Base-by-base conservation (phyloP, 2,888 invertebrate species). In the Drosophila lacicola region DNA sequence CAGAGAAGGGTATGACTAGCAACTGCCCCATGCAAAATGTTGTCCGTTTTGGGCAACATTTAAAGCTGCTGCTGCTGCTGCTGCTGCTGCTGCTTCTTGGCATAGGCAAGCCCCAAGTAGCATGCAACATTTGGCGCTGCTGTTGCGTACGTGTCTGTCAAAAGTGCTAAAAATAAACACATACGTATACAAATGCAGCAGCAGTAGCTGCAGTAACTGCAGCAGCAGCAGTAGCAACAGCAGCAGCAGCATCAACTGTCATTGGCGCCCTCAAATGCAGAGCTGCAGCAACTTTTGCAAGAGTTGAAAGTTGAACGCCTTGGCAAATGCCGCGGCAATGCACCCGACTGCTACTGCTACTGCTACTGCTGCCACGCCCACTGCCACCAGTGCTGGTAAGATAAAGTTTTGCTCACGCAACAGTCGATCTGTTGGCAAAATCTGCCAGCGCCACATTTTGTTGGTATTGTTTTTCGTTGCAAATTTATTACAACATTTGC, bases 261-360 rank as follows among this genome's bases (percentile, higher is more conserved):
- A 84, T 78, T 76, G 71, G 57, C 61, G 61, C 49, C 37, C 44
- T 19, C 42, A 46, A 42, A 58, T 42, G 25, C 29, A 29, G 45
- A 39, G 45, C 37, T 13, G 55, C 60, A 58, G 33, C 36, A 53
- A 37, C 60, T 60, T 66, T 67, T 25, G 79, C 74, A 81, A 85
- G 87, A 90, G 90, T 90, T 91, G 90, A 90, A 90, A 90, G 90
- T 90, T 90, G 90, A 90, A 90, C 74, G 91, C 81, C 91, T 29
- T 89, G 81, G 66, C 74, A 88, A 90, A 88, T 84, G 89, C 86
- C 71, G 84, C 82, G 88, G 78, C 89, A 90, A 88, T 88, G 90
- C 78, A 75, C 83, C 76, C 74, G 57, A 68, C 75, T 37, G 37
- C 54, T 54, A 17, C 55, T 36, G 37, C 54, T 54, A 17, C 55